Evolutionary conservation across 1,140 invertebrate species (phyloP), one percentile per base, ranked within the genome.

Genomic region (Drosophila novamexicana): DNA sequence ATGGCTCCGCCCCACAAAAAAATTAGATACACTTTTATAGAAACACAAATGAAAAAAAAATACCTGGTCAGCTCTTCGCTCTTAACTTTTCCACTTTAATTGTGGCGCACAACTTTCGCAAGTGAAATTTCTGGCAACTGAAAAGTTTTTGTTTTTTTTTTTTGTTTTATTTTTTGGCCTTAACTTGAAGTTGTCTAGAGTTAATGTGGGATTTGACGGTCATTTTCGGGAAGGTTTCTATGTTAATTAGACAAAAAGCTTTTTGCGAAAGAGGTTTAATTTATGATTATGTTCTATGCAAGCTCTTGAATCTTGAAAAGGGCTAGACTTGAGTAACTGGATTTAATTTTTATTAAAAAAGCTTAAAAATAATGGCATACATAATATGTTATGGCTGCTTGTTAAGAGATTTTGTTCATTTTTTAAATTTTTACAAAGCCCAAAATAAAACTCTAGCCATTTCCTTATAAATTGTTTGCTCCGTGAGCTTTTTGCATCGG

Each of bases 111-210:
- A 71, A 78, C 75, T 68, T 83, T 83, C 80, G 80, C 80, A 83
- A 83, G 75, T 83, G 80, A 82, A 83, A 81, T 68, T 81, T 78
- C 37, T 81, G 78, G 72, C 73, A 67, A 57, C 73, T 63, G 32
- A 44, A 58, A 45, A 49, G 62, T 71, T 67, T 49, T 63, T 64
- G 14, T 14, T 14, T 14, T 9, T 2, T 37, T 47, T 36, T 61
- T 50, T 54, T 71, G 14, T 14, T 14, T 14, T 9, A 6, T 37
- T 47, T 36, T 61, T 50, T 54, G 42, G 52, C 68, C 49, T 54
- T 62, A 70, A 49, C 61, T 62, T 56, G 36, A 12, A 37, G 49
- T 45, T 42, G 64, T 32, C 16, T 36, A 50, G 45, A 54, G 49
- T 40, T 39, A 10, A 16, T 14, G 14, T 10, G 14, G 52, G 66